Percentiles rank a stretch among this genome's conserved stretches.
Conservation (phyloP, 2,797 vertebrate genomes). For the Acanthornis magna region DNA sequence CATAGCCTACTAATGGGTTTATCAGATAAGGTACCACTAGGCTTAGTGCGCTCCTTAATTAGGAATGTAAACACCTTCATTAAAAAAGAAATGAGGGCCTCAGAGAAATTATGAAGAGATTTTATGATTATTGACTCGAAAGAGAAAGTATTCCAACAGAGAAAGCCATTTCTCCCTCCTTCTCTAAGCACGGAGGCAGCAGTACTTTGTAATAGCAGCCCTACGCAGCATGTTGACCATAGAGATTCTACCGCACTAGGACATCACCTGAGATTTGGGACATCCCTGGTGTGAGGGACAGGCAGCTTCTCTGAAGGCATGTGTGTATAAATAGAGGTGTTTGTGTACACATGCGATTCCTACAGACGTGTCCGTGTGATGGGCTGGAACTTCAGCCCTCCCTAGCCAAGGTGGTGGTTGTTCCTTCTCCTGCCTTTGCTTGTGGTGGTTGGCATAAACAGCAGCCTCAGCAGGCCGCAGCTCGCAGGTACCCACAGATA, state of each 20-base stretch:
- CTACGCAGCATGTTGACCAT: accelerated
- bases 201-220: background rate
- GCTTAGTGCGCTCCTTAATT: slow-evolving; percentile 40
- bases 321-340: background rate
- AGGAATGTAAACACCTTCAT: slow-evolving; percentile 63
- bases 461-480: background rate
- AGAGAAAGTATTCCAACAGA: slow-evolving; percentile 11
- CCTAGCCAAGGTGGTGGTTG: background rate
- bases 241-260: background rate
- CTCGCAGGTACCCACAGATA: background rate
- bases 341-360: accelerated
- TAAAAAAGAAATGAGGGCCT: slow-evolving; percentile 6
- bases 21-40: slow-evolving; percentile 58
- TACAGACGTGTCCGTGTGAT: accelerated
- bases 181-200: background rate
- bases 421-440: background rate
- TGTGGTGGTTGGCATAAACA: background rate
- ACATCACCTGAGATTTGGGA: background rate
- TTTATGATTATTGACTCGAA: background rate
- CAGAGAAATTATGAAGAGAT: slow-evolving; percentile 25
- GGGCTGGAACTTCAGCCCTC: background rate
- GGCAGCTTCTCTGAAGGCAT: background rate
- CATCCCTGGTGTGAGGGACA: background rate
- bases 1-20: slow-evolving; percentile 11
- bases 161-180: background rate